Conservation (phyloP, 2,888 invertebrate genomes). For the Drosophila niveifrons region DNA sequence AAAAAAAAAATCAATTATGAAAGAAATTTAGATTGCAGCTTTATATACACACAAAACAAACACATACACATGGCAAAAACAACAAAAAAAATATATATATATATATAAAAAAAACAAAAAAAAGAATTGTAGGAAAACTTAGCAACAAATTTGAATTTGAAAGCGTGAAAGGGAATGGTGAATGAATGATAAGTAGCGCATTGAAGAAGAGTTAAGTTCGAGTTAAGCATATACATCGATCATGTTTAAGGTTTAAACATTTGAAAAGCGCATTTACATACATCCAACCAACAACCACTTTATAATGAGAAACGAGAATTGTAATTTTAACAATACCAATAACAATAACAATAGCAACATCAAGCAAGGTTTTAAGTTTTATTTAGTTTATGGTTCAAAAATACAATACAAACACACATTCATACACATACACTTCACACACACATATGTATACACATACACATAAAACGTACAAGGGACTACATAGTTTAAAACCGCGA, state of each 20-base stretch:
- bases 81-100: slow-evolving; percentile 23
- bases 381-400: slow-evolving; percentile 55
- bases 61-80: slow-evolving; percentile 18
- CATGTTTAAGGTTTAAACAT: slow-evolving; percentile 56
- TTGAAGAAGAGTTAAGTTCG: slow-evolving; percentile 35
- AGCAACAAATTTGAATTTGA: slow-evolving; percentile 67
- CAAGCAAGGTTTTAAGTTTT: slow-evolving; percentile 42
- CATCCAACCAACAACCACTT: slow-evolving; percentile 37
- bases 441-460: slow-evolving; percentile 35
- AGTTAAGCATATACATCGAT: slow-evolving; percentile 39
- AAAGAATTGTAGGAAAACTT: slow-evolving; percentile 49
- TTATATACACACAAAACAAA: slow-evolving; percentile 49
- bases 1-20: slow-evolving; percentile 32
- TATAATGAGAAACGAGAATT: slow-evolving; percentile 41
- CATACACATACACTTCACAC: slow-evolving; percentile 13
- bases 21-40: slow-evolving; percentile 62
- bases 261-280: slow-evolving; percentile 71
- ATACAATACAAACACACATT: slow-evolving; percentile 22
- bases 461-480: slow-evolving; percentile 82
- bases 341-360: slow-evolving; percentile 26
- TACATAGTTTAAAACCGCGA: slow-evolving; percentile 82
- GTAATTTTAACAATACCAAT: slow-evolving; percentile 31
- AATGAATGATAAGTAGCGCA: slow-evolving; percentile 35
- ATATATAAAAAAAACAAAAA: slow-evolving; percentile 13
- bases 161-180: slow-evolving; percentile 26